A percentile compares a stretch with the other conserved stretches of the same genome.
phyloP scores from a whole-genome alignment of 2,797 vertebrate species.

The Manis crassicaudata region DNA sequence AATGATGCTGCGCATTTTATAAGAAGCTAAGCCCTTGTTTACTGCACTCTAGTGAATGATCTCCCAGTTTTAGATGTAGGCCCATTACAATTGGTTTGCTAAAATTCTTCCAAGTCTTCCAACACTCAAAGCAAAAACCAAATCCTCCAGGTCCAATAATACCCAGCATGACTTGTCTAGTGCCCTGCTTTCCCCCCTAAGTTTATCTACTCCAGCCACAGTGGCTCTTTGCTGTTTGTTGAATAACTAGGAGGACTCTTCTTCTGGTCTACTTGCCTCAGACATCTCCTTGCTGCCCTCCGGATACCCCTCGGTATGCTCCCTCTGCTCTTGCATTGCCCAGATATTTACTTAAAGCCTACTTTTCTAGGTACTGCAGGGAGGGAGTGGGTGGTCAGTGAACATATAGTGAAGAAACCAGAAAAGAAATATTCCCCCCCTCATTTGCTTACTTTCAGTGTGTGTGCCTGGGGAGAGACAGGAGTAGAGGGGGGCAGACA shows the following conservation, averaged over 20 bases:
- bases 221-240: background rate
- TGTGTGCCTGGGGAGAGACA: background rate
- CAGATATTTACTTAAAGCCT: background rate
- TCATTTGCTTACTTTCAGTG: background rate
- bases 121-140: background rate
- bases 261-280: no score
- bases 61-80: background rate
- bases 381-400: background rate
- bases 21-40: background rate
- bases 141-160: background rate
- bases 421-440: background rate
- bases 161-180: background rate
- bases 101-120: background rate
- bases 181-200: background rate
- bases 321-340: background rate
- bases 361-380: background rate
- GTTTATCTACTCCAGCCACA: background rate
- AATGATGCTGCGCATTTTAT: background rate
- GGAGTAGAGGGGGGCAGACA: background rate
- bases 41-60: background rate
- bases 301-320: background rate
- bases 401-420: background rate
- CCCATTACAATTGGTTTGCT: background rate
- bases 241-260: background rate
- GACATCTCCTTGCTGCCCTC: background rate